These are phyloP conservation scores for Hiodon tergisus DNA, from an alignment of 2,113 vertebrate species.

Conservation along the genomic window DNA sequence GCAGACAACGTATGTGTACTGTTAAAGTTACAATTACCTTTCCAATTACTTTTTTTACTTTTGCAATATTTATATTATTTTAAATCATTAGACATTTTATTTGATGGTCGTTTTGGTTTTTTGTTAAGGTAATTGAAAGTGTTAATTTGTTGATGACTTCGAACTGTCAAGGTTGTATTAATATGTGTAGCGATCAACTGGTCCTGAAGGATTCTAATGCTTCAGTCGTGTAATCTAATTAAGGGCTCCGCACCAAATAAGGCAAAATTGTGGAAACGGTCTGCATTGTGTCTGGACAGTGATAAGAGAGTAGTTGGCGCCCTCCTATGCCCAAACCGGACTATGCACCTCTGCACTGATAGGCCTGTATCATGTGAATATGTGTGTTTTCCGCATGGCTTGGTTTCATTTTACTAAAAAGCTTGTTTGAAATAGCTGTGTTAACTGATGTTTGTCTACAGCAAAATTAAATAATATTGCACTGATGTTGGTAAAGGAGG, in stretches of 20 bases:
- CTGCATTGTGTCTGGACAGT: slow-evolving; percentile 26
- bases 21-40: neutral
- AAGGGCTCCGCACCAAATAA: slow-evolving; percentile 64
- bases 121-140: neutral
- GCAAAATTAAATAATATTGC: too few species aligned
- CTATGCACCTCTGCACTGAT: slow-evolving; percentile 22
- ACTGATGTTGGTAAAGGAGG: too few species aligned
- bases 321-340: slow-evolving; percentile 46
- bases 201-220: slow-evolving; percentile 30
- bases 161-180: neutral
- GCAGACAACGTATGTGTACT: too few species aligned
- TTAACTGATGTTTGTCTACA: too few species aligned
- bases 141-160: neutral
- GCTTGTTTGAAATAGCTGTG: too few species aligned
- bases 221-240: slow-evolving; percentile 44
- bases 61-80: too few species aligned
- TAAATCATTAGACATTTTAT: neutral
- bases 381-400: too few species aligned
- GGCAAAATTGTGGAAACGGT: slow-evolving; percentile 51
- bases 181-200: slow-evolving; percentile 6
- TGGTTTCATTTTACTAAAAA: too few species aligned
- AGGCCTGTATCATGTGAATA: too few species aligned
- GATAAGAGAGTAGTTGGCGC: slow-evolving; percentile 42
- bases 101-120: neutral
- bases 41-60: neutral